Conservation (phyloP, 2,797 vertebrate genomes). For the Myioborus miniatus region DNA sequence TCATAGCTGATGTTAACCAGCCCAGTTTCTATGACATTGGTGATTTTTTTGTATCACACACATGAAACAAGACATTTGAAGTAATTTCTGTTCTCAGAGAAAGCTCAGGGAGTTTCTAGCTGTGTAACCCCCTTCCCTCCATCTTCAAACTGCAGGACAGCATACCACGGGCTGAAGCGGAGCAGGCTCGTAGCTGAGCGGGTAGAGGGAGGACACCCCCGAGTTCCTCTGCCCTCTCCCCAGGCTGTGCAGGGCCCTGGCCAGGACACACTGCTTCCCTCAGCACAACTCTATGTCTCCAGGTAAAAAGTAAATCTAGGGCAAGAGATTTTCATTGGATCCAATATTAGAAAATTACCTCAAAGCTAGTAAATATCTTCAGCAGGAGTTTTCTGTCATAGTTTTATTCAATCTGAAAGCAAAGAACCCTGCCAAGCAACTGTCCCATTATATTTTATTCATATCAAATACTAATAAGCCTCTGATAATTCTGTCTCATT, state of each 20-base stretch:
- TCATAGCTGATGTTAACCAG: background rate
- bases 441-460: background rate
- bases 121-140: background rate
- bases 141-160: background rate
- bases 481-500: background rate
- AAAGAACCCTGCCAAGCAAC: background rate
- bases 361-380: background rate
- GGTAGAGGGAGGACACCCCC: background rate
- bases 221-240: background rate
- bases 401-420: background rate
- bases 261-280: background rate
- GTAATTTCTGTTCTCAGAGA: background rate
- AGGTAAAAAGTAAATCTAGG: background rate
- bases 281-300: background rate
- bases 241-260: background rate
- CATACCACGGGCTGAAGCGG: fast-evolving
- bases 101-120: background rate
- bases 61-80: background rate
- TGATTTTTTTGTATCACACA: background rate
- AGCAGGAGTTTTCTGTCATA: background rate
- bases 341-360: background rate
- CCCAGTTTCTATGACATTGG: background rate
- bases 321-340: background rate
- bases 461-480: background rate
- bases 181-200: background rate